Percentiles rank a stretch among this genome's conserved stretches.
phyloP scores from a whole-genome alignment of 2,888 invertebrate genomes.

The Desoria tigrina region DNA sequence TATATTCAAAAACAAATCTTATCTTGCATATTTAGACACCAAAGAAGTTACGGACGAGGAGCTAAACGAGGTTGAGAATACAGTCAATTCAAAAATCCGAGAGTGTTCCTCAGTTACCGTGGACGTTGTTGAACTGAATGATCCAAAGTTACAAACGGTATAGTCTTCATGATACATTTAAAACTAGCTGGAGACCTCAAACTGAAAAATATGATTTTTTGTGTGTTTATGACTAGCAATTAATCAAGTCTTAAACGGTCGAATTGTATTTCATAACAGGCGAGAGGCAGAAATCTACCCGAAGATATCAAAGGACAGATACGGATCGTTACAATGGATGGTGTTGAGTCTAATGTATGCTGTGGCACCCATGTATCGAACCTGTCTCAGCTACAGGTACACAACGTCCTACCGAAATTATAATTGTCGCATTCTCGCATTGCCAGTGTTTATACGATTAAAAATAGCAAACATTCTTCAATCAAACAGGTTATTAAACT shows the following conservation, averaged over 20 bases:
- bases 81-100: slow-evolving; percentile 70
- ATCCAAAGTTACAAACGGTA: slow-evolving; percentile 62
- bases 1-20: not conserved
- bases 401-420: slow-evolving; percentile 30
- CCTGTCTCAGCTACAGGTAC: slow-evolving; percentile 64
- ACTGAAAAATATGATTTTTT: too few species aligned
- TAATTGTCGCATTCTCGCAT: too few species aligned
- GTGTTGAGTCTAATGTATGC: slow-evolving; percentile 78
- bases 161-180: not conserved
- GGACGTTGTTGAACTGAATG: slow-evolving; percentile 65
- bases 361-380: slow-evolving; percentile 85
- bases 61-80: slow-evolving; percentile 61
- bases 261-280: slow-evolving; percentile 58
- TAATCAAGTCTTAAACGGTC: not conserved
- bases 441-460: too few species aligned
- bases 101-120: slow-evolving; percentile 67
- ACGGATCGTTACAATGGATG: slow-evolving; percentile 73
- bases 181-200: too few species aligned
- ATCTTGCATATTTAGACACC: slow-evolving; percentile 57
- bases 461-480: too few species aligned
- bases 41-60: slow-evolving; percentile 62
- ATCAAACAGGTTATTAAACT: slow-evolving; percentile 61
- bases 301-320: slow-evolving; percentile 76
- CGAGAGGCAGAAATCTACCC: slow-evolving; percentile 68
- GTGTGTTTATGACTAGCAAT: not conserved